phyloP scores from a whole-genome alignment of 2,888 invertebrate species.

The Ophion slaviceki region DNA sequence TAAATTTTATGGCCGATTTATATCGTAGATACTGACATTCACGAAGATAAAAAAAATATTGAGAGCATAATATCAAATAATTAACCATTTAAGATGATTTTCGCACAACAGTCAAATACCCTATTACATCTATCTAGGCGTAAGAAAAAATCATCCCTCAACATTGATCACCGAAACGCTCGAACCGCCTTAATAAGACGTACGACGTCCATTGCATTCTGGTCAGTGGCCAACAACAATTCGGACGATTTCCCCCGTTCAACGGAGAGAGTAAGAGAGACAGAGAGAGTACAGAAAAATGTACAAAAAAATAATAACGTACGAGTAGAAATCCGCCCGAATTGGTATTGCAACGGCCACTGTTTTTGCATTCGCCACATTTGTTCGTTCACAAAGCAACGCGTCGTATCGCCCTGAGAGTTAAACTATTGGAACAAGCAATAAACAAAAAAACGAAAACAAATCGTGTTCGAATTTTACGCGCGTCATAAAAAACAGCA shows the following conservation, averaged over 20 bases:
- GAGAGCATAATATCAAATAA: too few relatives aligned
- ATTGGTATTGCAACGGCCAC: background rate
- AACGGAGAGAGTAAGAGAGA: background rate
- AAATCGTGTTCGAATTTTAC: slow-evolving; percentile 23
- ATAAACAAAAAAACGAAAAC: slow-evolving; percentile 24
- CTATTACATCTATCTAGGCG: background rate
- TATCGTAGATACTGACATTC: too few relatives aligned
- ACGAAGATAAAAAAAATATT: too few relatives aligned
- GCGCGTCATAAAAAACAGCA: background rate
- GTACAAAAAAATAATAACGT: background rate
- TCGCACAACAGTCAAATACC: too few relatives aligned
- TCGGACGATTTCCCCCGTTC: background rate
- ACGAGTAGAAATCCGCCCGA: background rate
- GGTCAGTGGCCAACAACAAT: background rate
- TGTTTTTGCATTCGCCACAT: background rate
- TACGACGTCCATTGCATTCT: background rate
- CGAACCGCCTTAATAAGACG: background rate
- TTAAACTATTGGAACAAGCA: background rate
- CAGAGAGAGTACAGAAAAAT: background rate
- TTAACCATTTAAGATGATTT: too few relatives aligned
- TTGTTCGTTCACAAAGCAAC: background rate
- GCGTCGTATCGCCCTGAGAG: background rate
- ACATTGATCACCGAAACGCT: background rate
- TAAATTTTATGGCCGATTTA: too few relatives aligned
- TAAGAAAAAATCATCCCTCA: background rate